phyloP scores from a whole-genome alignment of 2,888 invertebrate genomes.

The Merodon equestris region DNA sequence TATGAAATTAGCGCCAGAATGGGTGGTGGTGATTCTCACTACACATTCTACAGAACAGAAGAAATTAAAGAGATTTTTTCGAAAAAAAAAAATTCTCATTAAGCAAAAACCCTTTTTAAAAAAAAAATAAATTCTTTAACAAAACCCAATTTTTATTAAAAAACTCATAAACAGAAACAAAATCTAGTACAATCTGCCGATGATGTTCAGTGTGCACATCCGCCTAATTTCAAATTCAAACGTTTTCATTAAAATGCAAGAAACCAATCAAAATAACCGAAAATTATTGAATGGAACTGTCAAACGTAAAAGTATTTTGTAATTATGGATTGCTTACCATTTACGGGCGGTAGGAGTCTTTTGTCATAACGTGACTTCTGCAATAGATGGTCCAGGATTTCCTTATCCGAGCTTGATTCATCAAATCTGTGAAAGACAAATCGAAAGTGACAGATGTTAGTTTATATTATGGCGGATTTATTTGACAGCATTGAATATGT shows the following conservation, averaged over 20 bases:
- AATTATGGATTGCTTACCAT: slow-evolving; percentile 82
- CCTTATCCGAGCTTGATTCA: slow-evolving; percentile 95
- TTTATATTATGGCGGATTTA: neutral
- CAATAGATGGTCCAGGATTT: slow-evolving; percentile 93
- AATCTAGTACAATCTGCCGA: too few relatives aligned
- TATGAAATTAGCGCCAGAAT: neutral
- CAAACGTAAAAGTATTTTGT: slow-evolving; percentile 1
- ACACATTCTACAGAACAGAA: too few relatives aligned
- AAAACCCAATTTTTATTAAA: too few relatives aligned
- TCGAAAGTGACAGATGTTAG: slow-evolving; percentile 9
- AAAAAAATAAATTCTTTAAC: too few relatives aligned
- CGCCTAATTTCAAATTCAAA: too few relatives aligned
- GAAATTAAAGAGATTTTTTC: too few relatives aligned
- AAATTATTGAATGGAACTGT: neutral
- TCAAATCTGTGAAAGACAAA: slow-evolving; percentile 84
- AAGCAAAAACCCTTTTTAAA: too few relatives aligned
- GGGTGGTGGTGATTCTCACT: too few relatives aligned
- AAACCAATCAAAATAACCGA: neutral
- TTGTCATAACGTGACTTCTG: slow-evolving; percentile 94
- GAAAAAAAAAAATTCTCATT: too few relatives aligned
- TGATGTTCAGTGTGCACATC: too few relatives aligned
- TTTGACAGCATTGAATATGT: slow-evolving; percentile 7
- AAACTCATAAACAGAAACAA: too few relatives aligned
- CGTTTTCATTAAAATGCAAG: too few relatives aligned
- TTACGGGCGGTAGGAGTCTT: slow-evolving; percentile 93